phyloP scores from a whole-genome alignment of 2,113 vertebrate species.

The Sapajus apella region DNA sequence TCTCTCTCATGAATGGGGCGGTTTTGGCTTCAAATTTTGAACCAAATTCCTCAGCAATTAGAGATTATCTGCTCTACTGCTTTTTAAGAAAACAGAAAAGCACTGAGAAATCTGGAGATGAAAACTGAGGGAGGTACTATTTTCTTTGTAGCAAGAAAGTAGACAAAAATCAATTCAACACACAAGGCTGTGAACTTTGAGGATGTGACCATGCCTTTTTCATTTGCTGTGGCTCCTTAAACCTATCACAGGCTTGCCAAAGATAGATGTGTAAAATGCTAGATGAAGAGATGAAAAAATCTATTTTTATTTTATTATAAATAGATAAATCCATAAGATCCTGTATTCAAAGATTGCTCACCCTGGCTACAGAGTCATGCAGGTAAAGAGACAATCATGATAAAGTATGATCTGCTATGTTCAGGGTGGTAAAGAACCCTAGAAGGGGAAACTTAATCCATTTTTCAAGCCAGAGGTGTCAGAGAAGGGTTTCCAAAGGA shows the following conservation, averaged over 20 bases:
- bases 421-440: neutral
- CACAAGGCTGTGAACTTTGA: neutral
- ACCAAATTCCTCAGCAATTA: neutral
- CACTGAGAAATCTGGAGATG: neutral
- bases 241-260: neutral
- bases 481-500: neutral
- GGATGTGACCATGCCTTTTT: neutral
- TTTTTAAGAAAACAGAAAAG: slow-evolving; percentile 17
- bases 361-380: neutral
- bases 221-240: neutral
- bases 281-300: neutral
- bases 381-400: neutral
- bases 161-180: neutral
- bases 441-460: neutral
- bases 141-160: neutral
- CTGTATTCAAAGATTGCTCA: neutral
- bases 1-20: neutral
- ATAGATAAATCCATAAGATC: neutral
- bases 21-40: neutral
- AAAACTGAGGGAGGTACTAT: neutral
- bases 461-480: neutral
- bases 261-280: neutral
- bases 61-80: neutral
- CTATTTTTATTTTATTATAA: neutral
- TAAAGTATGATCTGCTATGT: neutral